Percentiles rank a stretch among this genome's conserved stretches.
Conservation (phyloP, 92 coral and sea anemone species). For the Isaurus tuberculatus region DNA sequence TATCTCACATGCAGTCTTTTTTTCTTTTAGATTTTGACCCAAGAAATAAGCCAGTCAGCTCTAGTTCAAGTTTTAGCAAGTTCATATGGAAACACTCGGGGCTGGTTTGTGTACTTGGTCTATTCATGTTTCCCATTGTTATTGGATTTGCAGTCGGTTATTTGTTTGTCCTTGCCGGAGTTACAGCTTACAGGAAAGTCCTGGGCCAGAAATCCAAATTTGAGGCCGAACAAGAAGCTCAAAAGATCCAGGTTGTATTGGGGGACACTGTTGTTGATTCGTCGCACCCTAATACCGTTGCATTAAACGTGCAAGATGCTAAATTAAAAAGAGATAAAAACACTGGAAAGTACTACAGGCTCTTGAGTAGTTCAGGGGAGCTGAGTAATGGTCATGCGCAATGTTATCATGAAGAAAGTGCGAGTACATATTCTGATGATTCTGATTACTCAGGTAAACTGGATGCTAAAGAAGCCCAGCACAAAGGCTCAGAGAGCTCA, state of each 20-base stretch:
- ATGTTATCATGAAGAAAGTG: constrained; percentile 57
- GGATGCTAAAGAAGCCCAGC: constrained; percentile 62
- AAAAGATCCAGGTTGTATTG: constrained; percentile 85
- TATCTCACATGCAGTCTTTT: not conserved
- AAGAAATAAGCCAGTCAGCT: constrained; percentile 75
- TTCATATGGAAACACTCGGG: constrained; percentile 94
- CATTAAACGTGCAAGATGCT: constrained; percentile 82
- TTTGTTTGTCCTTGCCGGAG: constrained; percentile 73
- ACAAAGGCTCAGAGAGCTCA: constrained; percentile 44
- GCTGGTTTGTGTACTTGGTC: constrained; percentile 75
- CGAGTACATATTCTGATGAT: constrained; percentile 67
- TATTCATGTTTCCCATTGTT: constrained; percentile 85
- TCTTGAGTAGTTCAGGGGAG: constrained; percentile 71
- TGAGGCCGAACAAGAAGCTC: constrained; percentile 74
- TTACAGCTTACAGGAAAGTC: constrained; percentile 82
- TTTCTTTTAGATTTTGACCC: constrained; percentile 81
- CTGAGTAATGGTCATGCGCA: constrained; percentile 71
- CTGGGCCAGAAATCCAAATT: constrained; percentile 65
- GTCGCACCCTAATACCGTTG: constrained; percentile 87
- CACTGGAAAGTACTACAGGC: constrained; percentile 69
- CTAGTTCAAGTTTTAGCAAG: constrained; percentile 72
- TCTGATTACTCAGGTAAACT: constrained; percentile 57
- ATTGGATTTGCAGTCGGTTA: constrained; percentile 95
- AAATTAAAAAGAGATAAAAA: constrained; percentile 55
- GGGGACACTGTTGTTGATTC: constrained; percentile 91